A percentile compares a stretch with the other conserved stretches of the same genome.
Conservation (phyloP, 2,888 invertebrate species). For the Drosophila melanosoma region DNA sequence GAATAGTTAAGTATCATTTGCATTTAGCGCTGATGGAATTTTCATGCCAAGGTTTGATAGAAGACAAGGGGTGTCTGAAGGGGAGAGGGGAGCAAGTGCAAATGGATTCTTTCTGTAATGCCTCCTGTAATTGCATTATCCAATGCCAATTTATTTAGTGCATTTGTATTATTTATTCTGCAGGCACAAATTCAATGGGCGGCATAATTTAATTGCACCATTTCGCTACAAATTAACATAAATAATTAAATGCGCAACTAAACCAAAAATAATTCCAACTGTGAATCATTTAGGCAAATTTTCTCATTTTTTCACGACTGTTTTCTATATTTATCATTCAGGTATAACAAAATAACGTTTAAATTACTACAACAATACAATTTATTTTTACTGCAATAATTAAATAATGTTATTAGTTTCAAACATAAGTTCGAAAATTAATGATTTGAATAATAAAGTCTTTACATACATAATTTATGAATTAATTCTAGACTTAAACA, state of each 20-base stretch:
- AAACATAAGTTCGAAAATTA: background rate
- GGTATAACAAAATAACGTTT: background rate
- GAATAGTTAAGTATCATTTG: constrained; percentile 64
- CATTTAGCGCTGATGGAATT: constrained; percentile 60
- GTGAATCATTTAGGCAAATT: background rate
- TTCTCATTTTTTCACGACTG: background rate
- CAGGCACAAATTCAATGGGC: constrained; percentile 19
- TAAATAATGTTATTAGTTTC: background rate
- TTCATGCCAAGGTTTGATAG: constrained; percentile 37
- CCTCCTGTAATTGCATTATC: constrained; percentile 40
- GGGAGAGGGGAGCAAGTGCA: constrained; percentile 2
- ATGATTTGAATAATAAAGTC: background rate
- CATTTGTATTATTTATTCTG: constrained; percentile 25
- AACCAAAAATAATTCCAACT: background rate
- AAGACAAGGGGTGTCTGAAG: background rate
- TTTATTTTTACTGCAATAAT: background rate
- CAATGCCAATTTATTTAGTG: constrained; percentile 25
- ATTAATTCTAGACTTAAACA: background rate
- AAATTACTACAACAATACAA: background rate
- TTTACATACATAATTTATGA: background rate
- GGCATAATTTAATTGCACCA: constrained; percentile 26
- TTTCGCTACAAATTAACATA: constrained; percentile 31
- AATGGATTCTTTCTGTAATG: constrained; percentile 28
- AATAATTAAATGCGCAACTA: constrained; percentile 10
- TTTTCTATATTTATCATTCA: background rate